Evolutionary conservation across 1,140 invertebrate genomes (phyloP), one percentile per base, ranked within the genome.

Genomic region (Drosophila orosa): DNA sequence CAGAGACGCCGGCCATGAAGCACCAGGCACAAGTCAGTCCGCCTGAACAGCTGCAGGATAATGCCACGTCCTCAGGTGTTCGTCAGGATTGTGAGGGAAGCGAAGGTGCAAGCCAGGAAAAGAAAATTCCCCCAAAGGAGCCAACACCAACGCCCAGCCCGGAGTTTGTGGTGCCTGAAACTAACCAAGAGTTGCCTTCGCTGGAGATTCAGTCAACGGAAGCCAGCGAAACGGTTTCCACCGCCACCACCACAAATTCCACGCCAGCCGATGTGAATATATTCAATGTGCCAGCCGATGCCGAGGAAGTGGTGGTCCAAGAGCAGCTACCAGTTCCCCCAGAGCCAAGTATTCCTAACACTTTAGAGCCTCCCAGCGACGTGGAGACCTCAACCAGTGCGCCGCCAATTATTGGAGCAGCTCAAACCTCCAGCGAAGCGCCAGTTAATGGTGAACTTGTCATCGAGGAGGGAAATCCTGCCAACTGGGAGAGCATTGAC

Each of bases 401-500:
- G 4, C 25, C 75, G 0, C 50, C 24, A 27, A n/a, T 52, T 3
- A 60, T 13, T 31, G 25, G 17, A n/a, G 50, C 13, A 24, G 27
- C 45, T 17, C 35, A 12, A 22, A 31, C 15, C 8, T 71, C 63
- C 17, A 47, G 33, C 3, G 78, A 80, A 39, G 9, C 61, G 1
- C 22, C 76, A 1, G 44, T 10, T 8, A 81, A 56, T 24, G 77
- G 58, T 2, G 85, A 89, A 25, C 45, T 75, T 8, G 65, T 48
- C 3, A 48, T 80, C 12, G 83, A 87, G 55, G 81, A 90, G 10
- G 50, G 67, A 3, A 76, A 81, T 66, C 61, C 76, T 8, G 55
- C 73, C 50, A 90, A 83, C 47, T 90, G 92, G 76, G 92, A 93
- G 29, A 91, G 82, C 47, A 79, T 93, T 17, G 92, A 93, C 54